Conservation (phyloP, 2,113 vertebrate genomes). For the Catharus bicknelli region DNA sequence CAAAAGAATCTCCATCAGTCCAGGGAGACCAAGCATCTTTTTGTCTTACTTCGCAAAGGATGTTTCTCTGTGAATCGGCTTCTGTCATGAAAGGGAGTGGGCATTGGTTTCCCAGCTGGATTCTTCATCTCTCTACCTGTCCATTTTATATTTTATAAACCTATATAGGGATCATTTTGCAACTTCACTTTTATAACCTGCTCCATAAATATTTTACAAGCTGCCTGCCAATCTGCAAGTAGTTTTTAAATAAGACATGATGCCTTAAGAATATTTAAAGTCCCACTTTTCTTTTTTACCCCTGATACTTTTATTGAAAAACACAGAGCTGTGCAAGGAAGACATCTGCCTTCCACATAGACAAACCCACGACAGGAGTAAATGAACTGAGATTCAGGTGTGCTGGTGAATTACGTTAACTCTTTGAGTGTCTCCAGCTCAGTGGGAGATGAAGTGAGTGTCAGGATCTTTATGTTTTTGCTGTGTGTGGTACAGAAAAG, state of each 20-base stretch:
- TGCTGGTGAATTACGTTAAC: slow-evolving; percentile 8
- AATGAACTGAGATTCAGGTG: slow-evolving; percentile 34
- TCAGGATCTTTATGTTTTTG: neutral
- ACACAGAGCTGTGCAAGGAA: neutral
- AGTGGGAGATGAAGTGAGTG: neutral
- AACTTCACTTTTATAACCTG: slow-evolving; percentile 63
- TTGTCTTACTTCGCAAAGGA: neutral
- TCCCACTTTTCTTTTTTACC: slow-evolving; percentile 6
- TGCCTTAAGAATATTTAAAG: slow-evolving; percentile 61
- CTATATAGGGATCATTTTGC: slow-evolving; percentile 58
- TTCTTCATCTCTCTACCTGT: slow-evolving; percentile 44
- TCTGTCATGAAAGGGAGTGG: neutral
- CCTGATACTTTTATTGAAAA: slow-evolving; percentile 37
- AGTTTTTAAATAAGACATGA: slow-evolving; percentile 61
- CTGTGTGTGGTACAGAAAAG: neutral
- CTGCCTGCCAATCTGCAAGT: slow-evolving; percentile 61
- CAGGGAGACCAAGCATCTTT: neutral
- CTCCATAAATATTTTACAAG: slow-evolving; percentile 53
- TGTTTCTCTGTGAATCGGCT: neutral
- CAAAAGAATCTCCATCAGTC: neutral
- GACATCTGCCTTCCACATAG: slow-evolving; percentile 10
- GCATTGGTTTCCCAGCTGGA: neutral
- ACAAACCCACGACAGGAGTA: neutral
- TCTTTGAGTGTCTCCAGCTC: neutral
- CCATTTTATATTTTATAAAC: slow-evolving; percentile 56